Base-by-base conservation (phyloP, 1,140 invertebrate species). In the Scaptomyza hsui region DNA sequence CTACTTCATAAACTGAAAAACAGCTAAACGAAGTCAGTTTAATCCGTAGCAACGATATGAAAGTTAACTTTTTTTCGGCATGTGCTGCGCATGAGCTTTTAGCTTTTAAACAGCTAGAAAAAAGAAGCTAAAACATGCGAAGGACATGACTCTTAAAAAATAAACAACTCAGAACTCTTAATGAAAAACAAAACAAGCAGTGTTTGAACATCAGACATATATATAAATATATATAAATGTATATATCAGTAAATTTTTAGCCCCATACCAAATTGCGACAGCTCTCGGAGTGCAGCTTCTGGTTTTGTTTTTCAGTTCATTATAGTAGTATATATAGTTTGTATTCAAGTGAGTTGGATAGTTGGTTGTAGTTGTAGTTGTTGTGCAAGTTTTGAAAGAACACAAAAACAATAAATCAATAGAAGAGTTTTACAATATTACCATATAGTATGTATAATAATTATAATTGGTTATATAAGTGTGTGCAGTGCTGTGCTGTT, bases 201-300 rank as follows among this genome's bases (percentile, higher is more conserved):
- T 72, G 55, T 74, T 74, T 21, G 49, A 72, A 55, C 53, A 72
- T 69, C 44, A 72, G 75, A 74, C 75, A 75, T 70, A 56, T 71
- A 71, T 64, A 74, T 72, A 56, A 41, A 47, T 49, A 49, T 41
- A 55, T 55, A 48, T 24, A 60, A 13, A 64, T 51, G 32, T 49
- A 42, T 41, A 32, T n/a, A 55, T 5, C n/a, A n/a, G 32, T 24
- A 21, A 29, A 42, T 57, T 56, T 47, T 49, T 69, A 70, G 79
- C 78, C 82, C 72, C 90, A 91, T 91, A 91, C 90, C 90, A 91
- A 90, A 82, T 91, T 91, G 89, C 90, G 90, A 91, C 90, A 91
- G 79, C 90, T 91, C 80, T 91, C 90, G 82, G 90, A 89, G 89
- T 90, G 78, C 89, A 90, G 72, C 88, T 89, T 88, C 89, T 91